phyloP scores from a whole-genome alignment of 2,797 vertebrate species.

The Adrianichthys oophorus region DNA sequence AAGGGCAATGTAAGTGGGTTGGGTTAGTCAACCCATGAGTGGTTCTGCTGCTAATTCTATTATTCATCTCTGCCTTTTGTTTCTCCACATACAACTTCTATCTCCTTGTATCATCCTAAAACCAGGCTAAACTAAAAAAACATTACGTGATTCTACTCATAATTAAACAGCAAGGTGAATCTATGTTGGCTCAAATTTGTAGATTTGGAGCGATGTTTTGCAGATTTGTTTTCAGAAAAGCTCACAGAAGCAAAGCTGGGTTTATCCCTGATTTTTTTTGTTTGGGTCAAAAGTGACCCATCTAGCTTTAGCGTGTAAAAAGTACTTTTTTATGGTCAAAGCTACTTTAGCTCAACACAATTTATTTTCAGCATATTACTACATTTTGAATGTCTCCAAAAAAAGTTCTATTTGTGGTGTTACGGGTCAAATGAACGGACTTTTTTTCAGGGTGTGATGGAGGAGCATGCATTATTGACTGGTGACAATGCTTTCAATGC shows the following conservation, averaged over 20 bases:
- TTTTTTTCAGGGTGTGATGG: slow-evolving; percentile 86
- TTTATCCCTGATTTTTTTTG: too few species aligned
- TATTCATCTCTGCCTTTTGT: slow-evolving; percentile 11
- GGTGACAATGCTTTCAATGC: slow-evolving; percentile 90
- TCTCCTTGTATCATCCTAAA: slow-evolving; percentile 22
- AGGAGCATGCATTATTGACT: slow-evolving; percentile 80
- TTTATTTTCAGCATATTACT: too few species aligned
- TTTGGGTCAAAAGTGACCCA: too few species aligned
- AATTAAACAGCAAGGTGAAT: slow-evolving; percentile 23
- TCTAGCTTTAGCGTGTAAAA: too few species aligned
- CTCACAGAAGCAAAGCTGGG: too few species aligned
- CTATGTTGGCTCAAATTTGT: slow-evolving; percentile 20
- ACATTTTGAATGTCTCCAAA: too few species aligned
- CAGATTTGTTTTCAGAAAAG: too few species aligned
- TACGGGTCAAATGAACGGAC: too few species aligned
- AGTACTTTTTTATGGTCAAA: too few species aligned
- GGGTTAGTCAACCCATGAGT: slow-evolving; percentile 11
- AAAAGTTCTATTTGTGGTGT: too few species aligned
- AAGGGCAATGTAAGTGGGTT: slow-evolving; percentile 92
- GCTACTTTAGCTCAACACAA: too few species aligned
- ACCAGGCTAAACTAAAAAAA: slow-evolving; percentile 13
- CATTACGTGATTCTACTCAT: slow-evolving; percentile 13
- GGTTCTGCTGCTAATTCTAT: background rate
- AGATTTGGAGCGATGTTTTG: background rate
- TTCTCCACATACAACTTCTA: background rate